These are phyloP conservation scores for Lampris megalopsis DNA, from an alignment of 2,113 vertebrate species.

Conservation along the genomic window DNA sequence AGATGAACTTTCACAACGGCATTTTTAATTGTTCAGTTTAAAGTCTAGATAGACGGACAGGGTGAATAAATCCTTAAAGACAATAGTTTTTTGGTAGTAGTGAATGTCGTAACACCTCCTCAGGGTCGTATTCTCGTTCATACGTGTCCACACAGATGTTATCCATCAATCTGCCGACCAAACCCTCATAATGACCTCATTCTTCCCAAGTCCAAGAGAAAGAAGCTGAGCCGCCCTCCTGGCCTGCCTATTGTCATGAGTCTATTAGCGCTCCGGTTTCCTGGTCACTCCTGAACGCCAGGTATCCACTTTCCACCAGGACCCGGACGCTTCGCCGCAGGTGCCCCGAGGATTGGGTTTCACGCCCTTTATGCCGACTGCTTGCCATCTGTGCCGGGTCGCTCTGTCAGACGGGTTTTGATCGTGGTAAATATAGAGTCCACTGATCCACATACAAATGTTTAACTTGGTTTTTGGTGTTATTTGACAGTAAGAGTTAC, in stretches of 20 bases:
- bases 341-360: slow-evolving; percentile 72
- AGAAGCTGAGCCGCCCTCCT: slow-evolving; percentile 26
- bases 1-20: too few relatives aligned
- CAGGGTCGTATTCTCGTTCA: background rate
- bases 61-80: too few relatives aligned
- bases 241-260: slow-evolving; percentile 56
- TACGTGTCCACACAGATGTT: slow-evolving; percentile 53
- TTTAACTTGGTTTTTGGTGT: background rate
- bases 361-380: slow-evolving; percentile 68
- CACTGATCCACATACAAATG: slow-evolving; percentile 34
- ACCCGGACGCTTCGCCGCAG: slow-evolving; percentile 56
- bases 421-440: slow-evolving; percentile 44
- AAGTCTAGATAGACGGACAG: background rate
- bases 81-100: too few relatives aligned
- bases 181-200: slow-evolving; percentile 65
- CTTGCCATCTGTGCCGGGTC: slow-evolving; percentile 74
- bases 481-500: background rate
- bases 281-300: slow-evolving; percentile 54
- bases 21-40: too few relatives aligned
- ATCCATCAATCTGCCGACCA: slow-evolving; percentile 34
- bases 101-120: background rate
- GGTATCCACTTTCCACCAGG: slow-evolving; percentile 66
- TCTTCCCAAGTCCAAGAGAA: slow-evolving; percentile 41
- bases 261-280: slow-evolving; percentile 62
- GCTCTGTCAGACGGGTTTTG: slow-evolving; percentile 41